These are phyloP conservation scores for Philopedon plagiatum DNA, from an alignment of 2,888 invertebrate genomes.

Conservation along the genomic window DNA sequence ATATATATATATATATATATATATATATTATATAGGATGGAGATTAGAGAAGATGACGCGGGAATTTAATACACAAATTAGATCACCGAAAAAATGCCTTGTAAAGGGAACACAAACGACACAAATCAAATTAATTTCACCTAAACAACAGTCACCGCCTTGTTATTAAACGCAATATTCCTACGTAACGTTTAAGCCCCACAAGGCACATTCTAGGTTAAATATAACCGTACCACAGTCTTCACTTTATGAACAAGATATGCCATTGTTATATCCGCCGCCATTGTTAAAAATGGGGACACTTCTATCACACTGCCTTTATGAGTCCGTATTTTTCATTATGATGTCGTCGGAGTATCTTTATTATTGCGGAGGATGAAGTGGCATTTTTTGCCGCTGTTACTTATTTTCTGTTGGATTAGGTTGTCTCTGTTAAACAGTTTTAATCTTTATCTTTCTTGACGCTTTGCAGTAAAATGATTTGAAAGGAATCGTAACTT, in stretches of 20 bases:
- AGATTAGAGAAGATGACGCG: too few species aligned
- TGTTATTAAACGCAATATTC: constrained; percentile 6
- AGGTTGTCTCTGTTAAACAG: neutral
- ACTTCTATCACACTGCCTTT: constrained; percentile 34
- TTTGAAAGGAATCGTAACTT: too few species aligned
- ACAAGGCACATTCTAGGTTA: constrained; percentile 28
- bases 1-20: too few species aligned
- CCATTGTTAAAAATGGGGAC: constrained; percentile 36
- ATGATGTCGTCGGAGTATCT: constrained; percentile 11
- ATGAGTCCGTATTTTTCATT: constrained; percentile 31
- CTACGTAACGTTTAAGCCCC: constrained; percentile 13
- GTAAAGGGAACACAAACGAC: too few species aligned
- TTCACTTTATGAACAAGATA: constrained; percentile 26
- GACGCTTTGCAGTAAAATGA: too few species aligned
- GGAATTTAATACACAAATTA: too few species aligned
- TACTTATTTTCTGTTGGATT: neutral
- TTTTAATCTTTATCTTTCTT: neutral
- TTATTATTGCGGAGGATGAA: constrained; percentile 1
- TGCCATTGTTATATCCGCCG: constrained; percentile 27
- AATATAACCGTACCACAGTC: constrained; percentile 28
- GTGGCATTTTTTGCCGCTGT: neutral
- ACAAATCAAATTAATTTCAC: too few species aligned
- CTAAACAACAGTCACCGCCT: too few species aligned
- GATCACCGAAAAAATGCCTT: too few species aligned
- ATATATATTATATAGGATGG: too few species aligned